Evolutionary conservation across 2,113 vertebrate species (phyloP).

Genomic region (Hylia prasina): DNA sequence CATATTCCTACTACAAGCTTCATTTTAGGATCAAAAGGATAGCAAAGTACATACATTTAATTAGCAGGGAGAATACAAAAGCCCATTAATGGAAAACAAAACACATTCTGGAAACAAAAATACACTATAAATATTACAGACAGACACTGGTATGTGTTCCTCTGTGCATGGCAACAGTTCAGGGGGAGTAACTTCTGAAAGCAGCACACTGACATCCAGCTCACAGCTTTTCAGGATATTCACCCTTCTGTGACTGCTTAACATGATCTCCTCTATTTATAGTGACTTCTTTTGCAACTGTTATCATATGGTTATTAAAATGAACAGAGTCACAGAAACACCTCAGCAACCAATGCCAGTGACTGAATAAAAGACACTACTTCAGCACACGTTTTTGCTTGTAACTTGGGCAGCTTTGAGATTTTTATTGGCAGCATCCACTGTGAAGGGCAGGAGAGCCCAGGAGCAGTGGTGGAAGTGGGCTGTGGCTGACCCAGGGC

Average conservation of each 20-base stretch:
- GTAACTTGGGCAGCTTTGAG: not conserved
- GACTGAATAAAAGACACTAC: not conserved
- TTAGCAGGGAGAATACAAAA: not conserved
- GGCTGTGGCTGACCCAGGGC: not conserved
- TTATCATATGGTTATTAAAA: not conserved
- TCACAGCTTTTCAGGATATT: not conserved
- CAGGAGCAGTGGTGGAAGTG: not conserved
- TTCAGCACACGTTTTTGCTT: not conserved
- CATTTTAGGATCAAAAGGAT: slow-evolving; percentile 7
- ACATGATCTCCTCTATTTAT: not conserved
- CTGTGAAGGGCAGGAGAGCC: not conserved
- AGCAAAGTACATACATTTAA: not conserved
- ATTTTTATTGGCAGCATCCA: not conserved
- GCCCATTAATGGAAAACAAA: not conserved
- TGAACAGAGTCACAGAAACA: not conserved
- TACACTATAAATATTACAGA: not conserved
- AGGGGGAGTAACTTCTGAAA: not conserved
- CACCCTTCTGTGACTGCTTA: not conserved
- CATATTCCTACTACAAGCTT: not conserved
- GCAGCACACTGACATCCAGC: not conserved
- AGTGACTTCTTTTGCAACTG: not conserved
- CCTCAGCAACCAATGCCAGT: accelerated
- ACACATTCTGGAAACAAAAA: not conserved
- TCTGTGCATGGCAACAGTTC: not conserved
- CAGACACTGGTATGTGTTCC: not conserved